Evolutionary conservation across 2,797 vertebrate genomes (phyloP), one percentile per base, ranked within the genome.

Genomic region (Triplophysa bombifrons): DNA sequence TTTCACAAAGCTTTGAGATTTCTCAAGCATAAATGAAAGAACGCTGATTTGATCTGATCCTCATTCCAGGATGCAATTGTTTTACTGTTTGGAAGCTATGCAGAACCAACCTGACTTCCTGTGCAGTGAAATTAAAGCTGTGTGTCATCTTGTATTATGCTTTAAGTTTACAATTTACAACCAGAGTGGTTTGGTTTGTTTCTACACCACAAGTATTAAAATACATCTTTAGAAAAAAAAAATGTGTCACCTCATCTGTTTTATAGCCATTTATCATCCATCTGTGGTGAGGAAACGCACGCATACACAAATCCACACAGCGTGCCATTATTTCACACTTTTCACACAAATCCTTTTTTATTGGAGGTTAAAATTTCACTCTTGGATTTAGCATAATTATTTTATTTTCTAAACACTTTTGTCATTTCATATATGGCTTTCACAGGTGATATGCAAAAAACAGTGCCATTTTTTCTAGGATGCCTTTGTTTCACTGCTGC

Each of bases 91-190:
- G 84, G 90, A 90, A 92, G 91, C 88, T 77, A 82, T 83, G 79
- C 67, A 87, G 89, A 85, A 89, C 83, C 80, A 85, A 80, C 88
- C 90, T 86, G 78, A 88, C 85, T 90, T 76, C 80, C 80, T 89
- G 92, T 93, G 88, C 87, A 84, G 71, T 87, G 82, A 88, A 89
- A 91, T 86, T 84, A 90, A 91, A 85, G 84, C 86, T 75, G 86
- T 77, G 84, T 87, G 87, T 89, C 63, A 30, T 80, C 48, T 20
- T 27, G 83, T 80, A 86, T 89, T 87, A 86, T 82, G 84, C 85
- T 86, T 85, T 90, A 76, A 87, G 89, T 88, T 86, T 85, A 87
- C 80, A 87, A 84, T 61, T 74, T 89, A 48, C 46, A 83, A 84
- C 85, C 81, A 63, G 60, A 68, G 53, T 34, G 78, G 83, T 76